Evolutionary conservation across 2,888 invertebrate genomes (phyloP), one percentile per base, ranked within the genome.

Genomic region (Tryphoninae sp.): DNA sequence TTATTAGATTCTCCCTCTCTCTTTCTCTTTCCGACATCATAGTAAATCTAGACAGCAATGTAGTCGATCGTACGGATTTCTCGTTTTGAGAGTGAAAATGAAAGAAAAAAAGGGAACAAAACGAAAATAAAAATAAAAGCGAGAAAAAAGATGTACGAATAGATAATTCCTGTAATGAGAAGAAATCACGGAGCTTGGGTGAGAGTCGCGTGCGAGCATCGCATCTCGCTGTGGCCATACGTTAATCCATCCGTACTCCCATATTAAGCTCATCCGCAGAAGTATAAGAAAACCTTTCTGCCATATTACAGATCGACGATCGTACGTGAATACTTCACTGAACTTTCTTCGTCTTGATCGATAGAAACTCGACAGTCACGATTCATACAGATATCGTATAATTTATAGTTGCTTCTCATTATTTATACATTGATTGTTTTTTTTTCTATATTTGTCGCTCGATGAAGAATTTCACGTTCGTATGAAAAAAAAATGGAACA

Each of bases 351-450:
- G 62, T 51, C 71, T 45, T 49, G 73, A 65, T 71, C 62, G 59
- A 76, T 76, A 71, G 75, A 76, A 84, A 84, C 72, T 62, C 74
- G 42, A 58, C 68, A 82, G 68, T 79, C 58, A 78, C 68, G 64
- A 71, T 59, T 64, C 55, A 8, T 16, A 59, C 9, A 45, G 11
- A 64, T 53, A 59, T 78, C 65, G 22, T 40, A 65, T 71, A 58
- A 82, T 78, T 78, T 73, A 13, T 62, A 64, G 59, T 49, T 74
- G 33, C 19, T 42, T 76, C 59, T 53, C 42, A n/a, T 53, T 51
- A 51, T 53, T 67, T 33, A 16, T 53, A 16, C 8, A 42, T 33
- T 58, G n/a, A 42, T 58, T 59, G 1, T 19, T 11, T 22, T 59
- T n/a, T 2, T 51, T 16, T 53, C 13, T 16, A 55, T 55, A 61